Evolutionary conservation across 1,140 invertebrate genomes (phyloP).

Genomic region (Pseudomyrmex pallidus): DNA sequence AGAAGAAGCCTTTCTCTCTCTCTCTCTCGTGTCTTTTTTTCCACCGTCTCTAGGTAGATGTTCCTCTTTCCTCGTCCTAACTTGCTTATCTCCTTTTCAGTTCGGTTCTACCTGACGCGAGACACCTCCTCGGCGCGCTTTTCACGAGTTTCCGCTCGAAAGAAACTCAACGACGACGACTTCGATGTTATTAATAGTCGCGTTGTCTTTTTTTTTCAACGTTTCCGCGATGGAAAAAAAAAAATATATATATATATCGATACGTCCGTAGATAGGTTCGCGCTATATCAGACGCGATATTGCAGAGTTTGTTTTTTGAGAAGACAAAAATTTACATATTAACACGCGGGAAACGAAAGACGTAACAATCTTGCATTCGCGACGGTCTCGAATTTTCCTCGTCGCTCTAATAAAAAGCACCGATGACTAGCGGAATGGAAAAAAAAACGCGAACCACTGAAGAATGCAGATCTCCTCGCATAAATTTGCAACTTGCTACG

Average conservation of each 20-base stretch:
- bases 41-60: constrained; percentile 1
- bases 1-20: constrained; percentile 47
- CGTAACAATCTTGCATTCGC: constrained; percentile 10
- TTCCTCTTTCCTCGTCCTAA: constrained; percentile 47
- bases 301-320: too few species aligned
- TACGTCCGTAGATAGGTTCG: too few species aligned
- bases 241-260: too few species aligned
- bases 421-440: constrained; percentile 17
- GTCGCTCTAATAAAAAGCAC: neutral
- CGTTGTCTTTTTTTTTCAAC: neutral
- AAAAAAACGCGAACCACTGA: constrained; percentile 38
- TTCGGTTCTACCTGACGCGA: constrained; percentile 49
- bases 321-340: too few species aligned
- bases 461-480: constrained; percentile 31
- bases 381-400: neutral
- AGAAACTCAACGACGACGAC: constrained; percentile 13
- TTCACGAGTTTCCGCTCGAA: constrained; percentile 19
- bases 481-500: constrained; percentile 46
- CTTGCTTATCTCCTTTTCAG: constrained; percentile 59
- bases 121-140: neutral
- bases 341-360: too few species aligned
- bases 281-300: too few species aligned
- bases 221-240: too few species aligned
- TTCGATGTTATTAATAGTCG: constrained; percentile 15
- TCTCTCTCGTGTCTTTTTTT: constrained; percentile 11